Conservation (phyloP, 2,797 vertebrate genomes). For the Eremophila alpestris region DNA sequence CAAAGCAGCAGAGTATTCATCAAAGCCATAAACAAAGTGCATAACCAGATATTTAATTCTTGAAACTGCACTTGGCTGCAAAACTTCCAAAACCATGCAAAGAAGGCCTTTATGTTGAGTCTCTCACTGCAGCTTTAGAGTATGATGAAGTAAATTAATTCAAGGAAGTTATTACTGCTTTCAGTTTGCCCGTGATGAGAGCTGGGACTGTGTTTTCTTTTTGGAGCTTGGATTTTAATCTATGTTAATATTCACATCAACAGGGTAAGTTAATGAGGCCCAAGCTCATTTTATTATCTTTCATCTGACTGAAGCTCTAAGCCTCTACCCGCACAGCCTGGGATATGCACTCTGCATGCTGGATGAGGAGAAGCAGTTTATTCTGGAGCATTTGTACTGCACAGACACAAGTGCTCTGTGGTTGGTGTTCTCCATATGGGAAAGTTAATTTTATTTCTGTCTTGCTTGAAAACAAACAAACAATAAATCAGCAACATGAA, state of each 20-base stretch:
- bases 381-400: constrained; percentile 12
- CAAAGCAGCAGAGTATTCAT: constrained; percentile 5
- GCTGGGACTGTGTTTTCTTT: neutral
- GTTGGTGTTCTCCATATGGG: constrained; percentile 61
- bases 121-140: neutral
- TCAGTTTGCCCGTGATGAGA: neutral
- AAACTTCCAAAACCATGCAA: neutral
- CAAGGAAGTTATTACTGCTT: constrained; percentile 36
- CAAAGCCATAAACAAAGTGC: constrained; percentile 13
- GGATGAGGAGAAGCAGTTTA: constrained; percentile 35
- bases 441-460: constrained; percentile 58
- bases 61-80: neutral
- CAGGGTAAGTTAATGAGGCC: constrained; percentile 43
- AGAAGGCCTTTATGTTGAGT: constrained; percentile 11
- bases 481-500: constrained; percentile 23
- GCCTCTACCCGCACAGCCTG: neutral
- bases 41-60: constrained; percentile 32
- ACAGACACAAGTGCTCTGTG: constrained; percentile 27
- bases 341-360: neutral
- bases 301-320: constrained; percentile 37
- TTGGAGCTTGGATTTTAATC: constrained; percentile 47
- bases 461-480: constrained; percentile 65
- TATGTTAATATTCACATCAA: constrained; percentile 45
- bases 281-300: constrained; percentile 49
- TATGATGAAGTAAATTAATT: constrained; percentile 34